Base-by-base conservation (phyloP, 23 tunicate species). In the Phallusia fumigata region DNA sequence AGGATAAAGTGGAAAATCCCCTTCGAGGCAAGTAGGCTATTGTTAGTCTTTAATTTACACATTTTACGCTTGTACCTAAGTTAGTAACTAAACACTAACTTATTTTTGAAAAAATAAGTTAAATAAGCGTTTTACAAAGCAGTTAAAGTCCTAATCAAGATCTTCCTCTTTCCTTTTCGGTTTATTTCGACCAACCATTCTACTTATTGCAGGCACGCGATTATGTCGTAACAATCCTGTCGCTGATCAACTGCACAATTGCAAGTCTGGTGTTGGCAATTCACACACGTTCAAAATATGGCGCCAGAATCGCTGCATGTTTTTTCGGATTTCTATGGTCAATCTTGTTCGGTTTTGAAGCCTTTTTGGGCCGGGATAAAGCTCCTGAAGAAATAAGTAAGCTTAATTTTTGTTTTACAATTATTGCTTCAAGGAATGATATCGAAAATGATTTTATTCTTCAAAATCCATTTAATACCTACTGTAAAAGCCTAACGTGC, bases 221-320 rank as follows among this genome's bases (percentile, higher is more conserved):
- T 33, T 76, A 82, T 32, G 65, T 86, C 69, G 24, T 86, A 11
- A 88, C 89, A 75, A 52, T 91, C 19, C 35, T 91, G 36, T 76
- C 79, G 16, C 82, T 82, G 44, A 69, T 86, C 50, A 51, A 82
- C 87, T 91, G 96, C 75, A 32, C 78, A 22, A 36, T 79, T 24
- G 96, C 88, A 45, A 91, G 96, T 75, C 86, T 91, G 28, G 86
- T 91, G 31, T 65, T 91, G 65, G 75, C 96, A 26, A 91, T 86
- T 6, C 83, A 91, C 69, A 79, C 82, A n/a, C 26, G 83, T 35
- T 51, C 45, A 31, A 40, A 6, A 49, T 28, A 58, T 50, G 96
- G 82, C 35, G 90, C 83, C 69, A 33, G 86, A 53, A 91, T 91
- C 18, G 96, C 96, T 36, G 90, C 90, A 44, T 49, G 45, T 79